Conservation (phyloP, 2,797 vertebrate genomes). For the Coreius guichenoti region DNA sequence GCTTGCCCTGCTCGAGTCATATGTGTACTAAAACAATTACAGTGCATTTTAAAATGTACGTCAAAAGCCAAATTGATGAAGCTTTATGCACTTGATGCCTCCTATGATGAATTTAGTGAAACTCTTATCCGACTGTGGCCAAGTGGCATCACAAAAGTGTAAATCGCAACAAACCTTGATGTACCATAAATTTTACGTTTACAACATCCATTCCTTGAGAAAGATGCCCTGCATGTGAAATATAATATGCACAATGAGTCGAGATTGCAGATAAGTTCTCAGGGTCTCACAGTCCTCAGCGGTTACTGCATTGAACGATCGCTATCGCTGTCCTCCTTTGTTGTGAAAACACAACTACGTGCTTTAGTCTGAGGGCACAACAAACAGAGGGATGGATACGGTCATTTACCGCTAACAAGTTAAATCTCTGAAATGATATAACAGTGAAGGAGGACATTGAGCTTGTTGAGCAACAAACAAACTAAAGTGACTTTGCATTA, state of each 20-base stretch:
- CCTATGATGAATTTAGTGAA: background rate
- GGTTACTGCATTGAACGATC: slow-evolving; percentile 26
- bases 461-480: slow-evolving; percentile 21
- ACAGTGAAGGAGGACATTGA: slow-evolving; percentile 8
- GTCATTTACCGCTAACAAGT: slow-evolving; percentile 13
- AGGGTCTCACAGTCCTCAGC: background rate
- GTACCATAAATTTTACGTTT: background rate
- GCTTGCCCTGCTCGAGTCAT: background rate
- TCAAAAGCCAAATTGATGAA: background rate
- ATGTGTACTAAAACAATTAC: slow-evolving; percentile 6
- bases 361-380: slow-evolving; percentile 46
- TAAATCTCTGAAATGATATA: slow-evolving; percentile 14
- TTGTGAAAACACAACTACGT: slow-evolving; percentile 50
- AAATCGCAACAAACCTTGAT: background rate
- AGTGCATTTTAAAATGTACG: background rate
- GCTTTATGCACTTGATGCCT: background rate
- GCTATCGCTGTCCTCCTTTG: background rate
- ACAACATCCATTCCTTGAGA: background rate
- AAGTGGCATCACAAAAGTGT: background rate
- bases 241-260: background rate
- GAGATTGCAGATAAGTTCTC: slow-evolving; percentile 4
- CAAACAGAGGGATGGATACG: slow-evolving; percentile 36
- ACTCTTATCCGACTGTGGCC: background rate
- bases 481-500: slow-evolving; percentile 15
- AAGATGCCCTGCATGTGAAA: background rate